Conservation (phyloP, 2,888 invertebrate genomes). For the Drosophila mercatorum region DNA sequence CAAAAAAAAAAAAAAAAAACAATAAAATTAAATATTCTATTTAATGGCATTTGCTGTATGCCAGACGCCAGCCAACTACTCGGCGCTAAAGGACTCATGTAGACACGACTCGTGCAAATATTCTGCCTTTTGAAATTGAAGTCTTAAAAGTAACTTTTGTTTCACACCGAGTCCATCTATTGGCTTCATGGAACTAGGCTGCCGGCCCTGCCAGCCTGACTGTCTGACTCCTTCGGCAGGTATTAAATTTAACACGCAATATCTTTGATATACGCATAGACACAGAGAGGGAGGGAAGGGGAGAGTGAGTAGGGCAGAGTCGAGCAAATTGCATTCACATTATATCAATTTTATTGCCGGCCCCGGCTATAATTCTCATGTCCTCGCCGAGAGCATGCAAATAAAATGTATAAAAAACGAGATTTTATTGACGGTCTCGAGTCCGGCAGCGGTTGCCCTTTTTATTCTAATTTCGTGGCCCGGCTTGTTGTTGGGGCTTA, state of each 20-base stretch:
- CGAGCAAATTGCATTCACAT: conserved; percentile 62
- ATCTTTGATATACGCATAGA: conserved; percentile 1
- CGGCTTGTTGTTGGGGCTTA: conserved; percentile 39
- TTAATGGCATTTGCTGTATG: conserved; percentile 69
- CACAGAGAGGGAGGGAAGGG: background rate
- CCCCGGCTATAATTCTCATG: conserved; percentile 37
- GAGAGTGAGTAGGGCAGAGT: background rate
- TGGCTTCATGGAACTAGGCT: conserved; percentile 4
- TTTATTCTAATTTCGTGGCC: conserved; percentile 53
- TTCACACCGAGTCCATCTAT: conserved; percentile 22
- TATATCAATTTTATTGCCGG: conserved; percentile 69
- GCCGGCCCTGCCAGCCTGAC: background rate
- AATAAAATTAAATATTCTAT: conserved; percentile 80
- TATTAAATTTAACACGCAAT: conserved; percentile 17
- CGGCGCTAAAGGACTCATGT: background rate
- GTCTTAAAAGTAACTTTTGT: conserved; percentile 15
- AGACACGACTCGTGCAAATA: conserved; percentile 4
- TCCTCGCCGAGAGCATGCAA: conserved; percentile 63
- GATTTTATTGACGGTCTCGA: conserved; percentile 68
- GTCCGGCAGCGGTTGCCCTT: conserved; percentile 34
- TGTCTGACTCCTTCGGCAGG: conserved; percentile 2
- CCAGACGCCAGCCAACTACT: conserved; percentile 51
- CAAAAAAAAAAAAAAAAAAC: conserved; percentile 62
- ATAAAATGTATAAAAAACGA: conserved; percentile 63
- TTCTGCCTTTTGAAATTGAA: conserved; percentile 1